These are phyloP conservation scores for Monomorium pharaonis DNA, from an alignment of 1,140 invertebrate species.

Conservation along the genomic window DNA sequence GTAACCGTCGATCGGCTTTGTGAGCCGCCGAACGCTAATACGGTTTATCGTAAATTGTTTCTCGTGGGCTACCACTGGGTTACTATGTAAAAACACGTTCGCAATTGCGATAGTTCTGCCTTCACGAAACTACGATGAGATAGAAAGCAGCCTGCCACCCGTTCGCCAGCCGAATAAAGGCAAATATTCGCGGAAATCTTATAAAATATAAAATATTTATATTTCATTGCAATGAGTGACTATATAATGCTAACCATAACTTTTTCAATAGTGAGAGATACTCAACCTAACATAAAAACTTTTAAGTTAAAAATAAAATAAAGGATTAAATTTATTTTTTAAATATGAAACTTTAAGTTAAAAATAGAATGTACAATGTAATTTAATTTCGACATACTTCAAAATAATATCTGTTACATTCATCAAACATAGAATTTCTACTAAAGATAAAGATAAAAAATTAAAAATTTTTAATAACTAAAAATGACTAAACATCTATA, in stretches of 20 bases:
- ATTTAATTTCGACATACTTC: neutral
- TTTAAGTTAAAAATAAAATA: no score
- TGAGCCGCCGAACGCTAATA: slow-evolving; percentile 54
- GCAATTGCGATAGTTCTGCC: slow-evolving; percentile 15
- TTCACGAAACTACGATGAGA: slow-evolving; percentile 3
- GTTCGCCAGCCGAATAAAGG: slow-evolving; percentile 4
- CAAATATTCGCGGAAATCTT: neutral
- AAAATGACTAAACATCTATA: neutral
- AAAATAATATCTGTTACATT: neutral
- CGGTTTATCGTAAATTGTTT: slow-evolving; percentile 62
- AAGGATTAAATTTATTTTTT: no score
- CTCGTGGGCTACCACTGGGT: slow-evolving; percentile 28
- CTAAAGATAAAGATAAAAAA: neutral
- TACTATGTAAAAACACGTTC: slow-evolving; percentile 30
- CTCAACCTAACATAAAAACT: neutral
- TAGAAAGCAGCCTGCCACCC: neutral
- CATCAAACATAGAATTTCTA: neutral
- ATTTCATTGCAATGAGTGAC: neutral
- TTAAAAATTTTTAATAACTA: neutral
- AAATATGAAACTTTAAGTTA: no score
- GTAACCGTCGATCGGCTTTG: slow-evolving; percentile 60
- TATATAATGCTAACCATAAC: neutral
- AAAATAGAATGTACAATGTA: neutral
- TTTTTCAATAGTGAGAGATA: neutral
- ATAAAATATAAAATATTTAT: neutral